Evolutionary conservation across 2,113 vertebrate species (phyloP).

Genomic region (Oncorhynchus keta): DNA sequence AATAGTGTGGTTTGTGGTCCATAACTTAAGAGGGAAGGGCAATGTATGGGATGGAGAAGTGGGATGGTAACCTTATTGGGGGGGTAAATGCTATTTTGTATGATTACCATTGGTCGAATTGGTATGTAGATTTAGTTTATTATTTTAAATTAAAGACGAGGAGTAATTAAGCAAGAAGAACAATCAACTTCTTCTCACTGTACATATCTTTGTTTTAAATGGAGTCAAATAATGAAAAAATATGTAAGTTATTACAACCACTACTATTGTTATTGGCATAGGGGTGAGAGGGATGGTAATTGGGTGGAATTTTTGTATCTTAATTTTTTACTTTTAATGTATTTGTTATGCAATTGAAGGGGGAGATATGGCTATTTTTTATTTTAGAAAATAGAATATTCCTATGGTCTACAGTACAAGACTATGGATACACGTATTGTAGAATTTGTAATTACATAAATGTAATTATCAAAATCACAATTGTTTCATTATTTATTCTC

Average conservation of each 20-base stretch:
- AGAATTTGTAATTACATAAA: constrained; percentile 79
- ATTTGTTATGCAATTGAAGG: constrained; percentile 53
- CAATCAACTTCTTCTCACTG: constrained; percentile 59
- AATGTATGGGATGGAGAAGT: constrained; percentile 43
- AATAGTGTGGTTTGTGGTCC: constrained; percentile 75
- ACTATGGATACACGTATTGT: constrained; percentile 71
- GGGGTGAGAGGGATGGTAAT: constrained; percentile 38
- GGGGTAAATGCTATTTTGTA: constrained; percentile 67
- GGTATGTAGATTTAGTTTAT: constrained; percentile 76
- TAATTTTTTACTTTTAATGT: constrained; percentile 72
- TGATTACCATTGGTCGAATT: constrained; percentile 69
- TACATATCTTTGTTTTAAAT: constrained; percentile 73
- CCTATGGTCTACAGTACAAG: constrained; percentile 51
- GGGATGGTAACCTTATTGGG: constrained; percentile 31
- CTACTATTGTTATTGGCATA: constrained; percentile 63
- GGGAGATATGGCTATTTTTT: constrained; percentile 43
- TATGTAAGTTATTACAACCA: constrained; percentile 58
- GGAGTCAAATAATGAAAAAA: constrained; percentile 53
- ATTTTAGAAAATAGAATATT: constrained; percentile 67
- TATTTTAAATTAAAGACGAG: constrained; percentile 61
- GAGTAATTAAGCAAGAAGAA: constrained; percentile 56
- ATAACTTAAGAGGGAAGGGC: constrained; percentile 27
- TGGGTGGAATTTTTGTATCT: constrained; percentile 67
- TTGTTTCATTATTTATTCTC: constrained; percentile 80
- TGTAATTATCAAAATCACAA: constrained; percentile 70